These are phyloP conservation scores for Nemapogon koenigi DNA, from an alignment of 2,888 invertebrate genomes.

Conservation along the genomic window DNA sequence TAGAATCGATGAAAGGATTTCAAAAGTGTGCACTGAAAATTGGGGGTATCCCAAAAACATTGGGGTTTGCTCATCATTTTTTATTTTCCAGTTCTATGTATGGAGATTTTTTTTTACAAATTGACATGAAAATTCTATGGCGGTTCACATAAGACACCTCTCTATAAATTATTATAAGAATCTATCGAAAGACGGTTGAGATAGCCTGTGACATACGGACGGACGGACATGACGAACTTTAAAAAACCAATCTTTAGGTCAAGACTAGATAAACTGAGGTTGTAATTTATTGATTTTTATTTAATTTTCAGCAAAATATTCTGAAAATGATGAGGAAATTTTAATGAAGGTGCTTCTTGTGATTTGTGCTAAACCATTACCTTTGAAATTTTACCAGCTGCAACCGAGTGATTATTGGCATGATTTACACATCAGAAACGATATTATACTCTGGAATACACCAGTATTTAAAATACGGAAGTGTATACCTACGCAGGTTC, in stretches of 20 bases:
- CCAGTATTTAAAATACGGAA: slow-evolving; percentile 49
- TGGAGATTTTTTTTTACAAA: too few relatives aligned
- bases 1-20: too few relatives aligned
- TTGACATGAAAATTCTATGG: too few relatives aligned
- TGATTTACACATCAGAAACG: slow-evolving; percentile 39
- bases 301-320: slow-evolving; percentile 44
- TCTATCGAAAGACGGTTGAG: too few relatives aligned
- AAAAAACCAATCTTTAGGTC: neutral
- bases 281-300: neutral
- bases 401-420: slow-evolving; percentile 41
- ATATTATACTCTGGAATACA: slow-evolving; percentile 44
- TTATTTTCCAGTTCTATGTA: too few relatives aligned
- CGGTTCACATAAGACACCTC: too few relatives aligned
- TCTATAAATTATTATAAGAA: too few relatives aligned
- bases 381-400: slow-evolving; percentile 36
- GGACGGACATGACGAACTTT: too few relatives aligned
- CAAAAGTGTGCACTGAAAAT: too few relatives aligned
- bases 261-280: neutral
- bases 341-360: slow-evolving; percentile 43
- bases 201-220: neutral
- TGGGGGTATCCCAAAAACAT: too few relatives aligned
- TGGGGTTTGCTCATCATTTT: too few relatives aligned
- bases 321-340: slow-evolving; percentile 46
- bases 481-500: slow-evolving; percentile 47
- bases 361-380: slow-evolving; percentile 45